Evolutionary conservation across 2,797 vertebrate genomes (phyloP).

Genomic region (Eupleurogrammus muticus): DNA sequence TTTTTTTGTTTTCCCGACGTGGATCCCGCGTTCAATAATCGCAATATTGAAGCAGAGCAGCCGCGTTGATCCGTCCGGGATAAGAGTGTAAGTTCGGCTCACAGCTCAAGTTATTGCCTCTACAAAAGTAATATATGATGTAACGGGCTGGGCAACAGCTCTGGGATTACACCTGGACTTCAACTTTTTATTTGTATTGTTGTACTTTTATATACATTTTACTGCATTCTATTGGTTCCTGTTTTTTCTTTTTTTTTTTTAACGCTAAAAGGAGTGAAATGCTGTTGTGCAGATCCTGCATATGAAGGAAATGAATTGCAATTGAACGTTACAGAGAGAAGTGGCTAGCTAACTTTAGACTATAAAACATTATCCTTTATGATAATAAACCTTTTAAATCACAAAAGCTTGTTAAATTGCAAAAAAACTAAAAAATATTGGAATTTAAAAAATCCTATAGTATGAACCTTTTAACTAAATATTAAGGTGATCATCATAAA

Average conservation of each 20-base stretch:
- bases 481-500: too few relatives aligned
- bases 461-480: too few relatives aligned
- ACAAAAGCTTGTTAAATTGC: too few relatives aligned
- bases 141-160: conserved; percentile 35
- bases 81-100: conserved; percentile 20
- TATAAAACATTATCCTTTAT: too few relatives aligned
- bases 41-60: not conserved
- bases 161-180: not conserved
- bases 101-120: conserved; percentile 21
- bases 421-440: too few relatives aligned
- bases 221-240: conserved; percentile 2
- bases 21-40: conserved; percentile 29
- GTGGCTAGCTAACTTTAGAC: too few relatives aligned
- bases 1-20: not conserved
- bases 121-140: conserved; percentile 40
- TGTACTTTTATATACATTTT: conserved; percentile 8
- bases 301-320: too few relatives aligned
- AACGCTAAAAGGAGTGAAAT: too few relatives aligned
- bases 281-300: too few relatives aligned
- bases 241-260: not conserved
- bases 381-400: too few relatives aligned
- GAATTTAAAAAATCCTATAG: too few relatives aligned
- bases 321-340: too few relatives aligned
- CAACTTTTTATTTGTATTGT: not conserved
- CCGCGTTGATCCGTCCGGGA: conserved; percentile 42